phyloP scores from a whole-genome alignment of 92 coral and sea anemone genomes.

The Epizoanthus rinbou region DNA sequence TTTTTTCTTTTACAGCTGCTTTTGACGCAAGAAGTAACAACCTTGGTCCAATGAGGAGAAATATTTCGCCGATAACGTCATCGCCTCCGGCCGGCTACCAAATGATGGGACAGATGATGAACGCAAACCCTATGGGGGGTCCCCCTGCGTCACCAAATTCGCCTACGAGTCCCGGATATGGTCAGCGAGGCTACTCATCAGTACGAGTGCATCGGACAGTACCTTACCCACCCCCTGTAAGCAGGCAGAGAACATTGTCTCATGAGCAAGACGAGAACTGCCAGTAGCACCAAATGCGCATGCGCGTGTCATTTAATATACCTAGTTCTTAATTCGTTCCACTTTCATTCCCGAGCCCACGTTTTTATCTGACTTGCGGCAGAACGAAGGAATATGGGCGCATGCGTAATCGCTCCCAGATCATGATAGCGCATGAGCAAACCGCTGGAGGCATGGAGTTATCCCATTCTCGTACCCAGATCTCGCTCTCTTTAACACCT shows the following conservation, averaged over 20 bases:
- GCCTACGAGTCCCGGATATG: slow-evolving; percentile 94
- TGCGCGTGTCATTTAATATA: too few species aligned
- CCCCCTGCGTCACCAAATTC: slow-evolving; percentile 87
- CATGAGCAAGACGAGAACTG: slow-evolving; percentile 75
- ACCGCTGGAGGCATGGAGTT: too few species aligned
- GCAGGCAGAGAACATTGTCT: slow-evolving; percentile 70
- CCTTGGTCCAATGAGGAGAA: slow-evolving; percentile 34
- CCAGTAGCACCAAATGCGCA: not conserved
- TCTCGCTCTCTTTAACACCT: too few species aligned
- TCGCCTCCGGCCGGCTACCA: slow-evolving; percentile 77
- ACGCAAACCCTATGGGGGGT: slow-evolving; percentile 63
- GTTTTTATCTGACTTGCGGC: too few species aligned
- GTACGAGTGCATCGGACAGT: slow-evolving; percentile 92
- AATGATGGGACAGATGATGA: slow-evolving; percentile 81
- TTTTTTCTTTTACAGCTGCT: not conserved
- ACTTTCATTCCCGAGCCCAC: too few species aligned
- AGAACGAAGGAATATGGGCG: too few species aligned
- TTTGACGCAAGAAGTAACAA: slow-evolving; percentile 26
- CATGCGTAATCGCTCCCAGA: too few species aligned
- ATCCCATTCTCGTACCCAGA: too few species aligned
- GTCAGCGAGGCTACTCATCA: slow-evolving; percentile 95
- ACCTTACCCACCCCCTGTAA: slow-evolving; percentile 83
- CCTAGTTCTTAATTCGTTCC: too few species aligned
- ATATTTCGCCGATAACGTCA: slow-evolving; percentile 33
- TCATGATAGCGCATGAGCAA: too few species aligned